These are phyloP conservation scores for Epizoanthus scotinus DNA, from an alignment of 92 coral and sea anemone genomes.

Conservation along the genomic window DNA sequence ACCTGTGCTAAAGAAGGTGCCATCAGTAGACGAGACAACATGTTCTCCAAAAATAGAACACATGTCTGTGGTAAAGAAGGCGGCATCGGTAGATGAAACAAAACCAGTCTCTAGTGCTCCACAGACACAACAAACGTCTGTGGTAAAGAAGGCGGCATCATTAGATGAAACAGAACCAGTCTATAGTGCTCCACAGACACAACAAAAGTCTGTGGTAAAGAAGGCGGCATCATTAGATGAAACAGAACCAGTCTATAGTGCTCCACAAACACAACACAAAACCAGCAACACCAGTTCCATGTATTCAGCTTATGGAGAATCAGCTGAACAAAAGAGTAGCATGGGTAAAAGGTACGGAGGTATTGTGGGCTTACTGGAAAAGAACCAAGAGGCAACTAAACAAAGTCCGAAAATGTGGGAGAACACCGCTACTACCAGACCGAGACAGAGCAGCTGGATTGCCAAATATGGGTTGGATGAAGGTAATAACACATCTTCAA, in stretches of 20 bases:
- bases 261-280: too few species aligned
- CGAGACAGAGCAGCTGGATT: constrained; percentile 15
- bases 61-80: background rate
- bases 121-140: too few species aligned
- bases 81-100: background rate
- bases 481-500: background rate
- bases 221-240: background rate
- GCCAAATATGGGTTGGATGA: background rate
- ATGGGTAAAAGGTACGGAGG: background rate
- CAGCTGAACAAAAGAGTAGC: background rate
- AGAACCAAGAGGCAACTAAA: background rate
- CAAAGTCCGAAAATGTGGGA: background rate
- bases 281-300: too few species aligned
- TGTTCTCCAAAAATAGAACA: too few species aligned
- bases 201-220: background rate
- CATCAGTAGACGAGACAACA: background rate
- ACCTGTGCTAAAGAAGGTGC: background rate
- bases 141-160: background rate
- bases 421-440: background rate
- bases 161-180: background rate
- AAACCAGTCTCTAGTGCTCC: too few species aligned
- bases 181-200: too few species aligned
- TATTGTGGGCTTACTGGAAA: background rate
- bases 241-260: background rate
- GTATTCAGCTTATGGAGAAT: too few species aligned